Evolutionary conservation across 2,797 vertebrate genomes (phyloP).

Genomic region (Leptodactylus fallax): DNA sequence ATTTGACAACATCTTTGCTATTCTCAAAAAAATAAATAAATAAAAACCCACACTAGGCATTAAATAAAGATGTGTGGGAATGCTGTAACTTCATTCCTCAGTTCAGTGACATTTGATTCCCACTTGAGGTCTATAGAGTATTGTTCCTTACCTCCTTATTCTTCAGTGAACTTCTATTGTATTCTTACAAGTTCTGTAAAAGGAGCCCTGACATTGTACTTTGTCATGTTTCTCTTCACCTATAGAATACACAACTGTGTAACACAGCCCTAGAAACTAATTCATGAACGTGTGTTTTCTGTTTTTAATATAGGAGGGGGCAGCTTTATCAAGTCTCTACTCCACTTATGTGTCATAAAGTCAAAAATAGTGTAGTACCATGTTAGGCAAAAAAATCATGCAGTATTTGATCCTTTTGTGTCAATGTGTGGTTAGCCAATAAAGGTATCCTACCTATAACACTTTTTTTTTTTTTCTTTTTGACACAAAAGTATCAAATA

Average conservation of each 20-base stretch:
- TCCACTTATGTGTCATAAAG: too few species aligned
- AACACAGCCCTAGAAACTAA: neutral
- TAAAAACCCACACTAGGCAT: neutral
- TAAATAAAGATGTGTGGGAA: neutral
- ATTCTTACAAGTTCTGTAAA: conserved; percentile 1
- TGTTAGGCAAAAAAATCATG: too few species aligned
- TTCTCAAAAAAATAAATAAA: too few species aligned
- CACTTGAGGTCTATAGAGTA: neutral
- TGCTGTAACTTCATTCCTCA: neutral
- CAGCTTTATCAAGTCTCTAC: too few species aligned
- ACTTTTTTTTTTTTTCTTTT: too few species aligned
- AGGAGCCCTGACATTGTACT: neutral
- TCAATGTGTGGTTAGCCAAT: too few species aligned
- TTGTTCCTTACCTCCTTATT: neutral
- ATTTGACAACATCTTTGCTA: too few species aligned
- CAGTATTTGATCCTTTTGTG: too few species aligned
- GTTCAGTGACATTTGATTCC: neutral
- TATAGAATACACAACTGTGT: conserved; percentile 55
- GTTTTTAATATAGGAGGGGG: too few species aligned
- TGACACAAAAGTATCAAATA: too few species aligned
- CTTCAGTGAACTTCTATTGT: neutral
- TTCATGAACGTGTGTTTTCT: neutral
- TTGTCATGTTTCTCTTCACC: neutral
- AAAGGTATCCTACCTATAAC: too few species aligned
- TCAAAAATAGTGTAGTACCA: too few species aligned